Base-by-base conservation (phyloP, 53 echinoderm and acorn worm species). In the Mesocentrotus franciscanus region DNA sequence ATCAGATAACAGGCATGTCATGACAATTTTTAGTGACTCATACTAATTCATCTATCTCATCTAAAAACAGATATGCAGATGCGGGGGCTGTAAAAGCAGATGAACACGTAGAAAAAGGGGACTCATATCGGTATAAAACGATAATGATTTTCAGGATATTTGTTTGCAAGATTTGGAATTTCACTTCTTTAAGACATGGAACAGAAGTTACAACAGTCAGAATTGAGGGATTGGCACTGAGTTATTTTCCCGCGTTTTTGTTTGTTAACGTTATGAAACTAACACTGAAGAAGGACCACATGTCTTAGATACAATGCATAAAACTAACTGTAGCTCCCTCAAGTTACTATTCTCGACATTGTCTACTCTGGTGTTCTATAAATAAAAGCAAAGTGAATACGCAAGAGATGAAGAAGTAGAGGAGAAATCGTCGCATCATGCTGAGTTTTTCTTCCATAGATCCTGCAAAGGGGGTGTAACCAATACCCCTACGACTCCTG, bases 401-500 rank as follows among this genome's bases (percentile, higher is more conserved):
- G 42, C 7, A 18, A 17, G 36, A 36, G 81, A 81, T 81, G 81
- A 32, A 30, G 90, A 29, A 59, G 60, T 24, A 17, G 27, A 13
- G 90, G 29, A 90, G 90, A 90, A 90, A 60, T 27, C 10, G 29
- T 60, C 90, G 90, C 90, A 60, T 90, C 90, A 90, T 90, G 92
- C 92, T 92, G 92, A 20, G 92, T 61, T 92, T 49, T 76, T 55
- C 93, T 76, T 42, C 93, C 59, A 72, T 14, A 71, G 30, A 5
- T 42, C 93, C 26, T 66, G 74, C 78, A 70, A 75, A 93, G 78
- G 93, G 92, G 74, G 74, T 49, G 93, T 36, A 93, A 93, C n/a
- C 58, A 93, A 93, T 93, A 93, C 78, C 93, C 93, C 93, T 93
- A 76, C 59, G 56, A 75, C 76, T 75, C 76, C 93, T 75, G 75